Percentiles rank a stretch among this genome's conserved stretches.
These are phyloP conservation scores for Prosapia bicincta DNA, from an alignment of 2,888 invertebrate species.

Conservation along the genomic window DNA sequence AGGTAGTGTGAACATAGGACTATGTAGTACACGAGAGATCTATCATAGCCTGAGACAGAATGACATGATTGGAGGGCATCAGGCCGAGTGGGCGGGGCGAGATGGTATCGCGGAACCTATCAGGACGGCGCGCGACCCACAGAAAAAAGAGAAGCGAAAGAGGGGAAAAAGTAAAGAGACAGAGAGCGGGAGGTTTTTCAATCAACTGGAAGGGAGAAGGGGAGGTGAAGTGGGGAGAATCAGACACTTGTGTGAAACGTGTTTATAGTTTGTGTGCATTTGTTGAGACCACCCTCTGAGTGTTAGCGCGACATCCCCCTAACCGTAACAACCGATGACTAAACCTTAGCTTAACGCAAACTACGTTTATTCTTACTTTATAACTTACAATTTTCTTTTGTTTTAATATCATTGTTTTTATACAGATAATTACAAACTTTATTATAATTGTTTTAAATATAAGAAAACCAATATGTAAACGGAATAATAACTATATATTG, in stretches of 20 bases:
- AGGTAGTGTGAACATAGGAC: conserved; percentile 14
- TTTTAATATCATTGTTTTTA: no score
- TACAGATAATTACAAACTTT: no score
- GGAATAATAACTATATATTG: no score
- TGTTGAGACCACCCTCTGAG: conserved; percentile 25
- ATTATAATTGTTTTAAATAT: no score
- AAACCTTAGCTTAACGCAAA: not conserved
- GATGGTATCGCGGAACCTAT: conserved; percentile 24
- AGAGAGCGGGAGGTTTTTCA: conserved; percentile 27
- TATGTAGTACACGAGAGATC: conserved; percentile 23
- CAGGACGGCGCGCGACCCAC: conserved; percentile 26
- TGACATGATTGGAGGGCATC: conserved; percentile 28
- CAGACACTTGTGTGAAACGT: conserved; percentile 17
- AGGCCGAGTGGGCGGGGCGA: conserved; percentile 25
- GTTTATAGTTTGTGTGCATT: conserved; percentile 28
- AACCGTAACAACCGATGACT: not conserved
- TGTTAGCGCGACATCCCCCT: conserved; percentile 1
- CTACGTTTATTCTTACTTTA: not conserved
- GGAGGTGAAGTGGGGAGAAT: conserved; percentile 26
- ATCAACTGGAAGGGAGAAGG: conserved; percentile 16
- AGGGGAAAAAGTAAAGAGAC: conserved; percentile 26
- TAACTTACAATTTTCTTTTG: not conserved
- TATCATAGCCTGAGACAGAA: conserved; percentile 27
- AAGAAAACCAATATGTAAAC: no score
- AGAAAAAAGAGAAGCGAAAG: conserved; percentile 28